Evolutionary conservation across 2,113 vertebrate genomes (phyloP), one percentile per base, ranked within the genome.

Genomic region (Ahaetulla prasina): DNA sequence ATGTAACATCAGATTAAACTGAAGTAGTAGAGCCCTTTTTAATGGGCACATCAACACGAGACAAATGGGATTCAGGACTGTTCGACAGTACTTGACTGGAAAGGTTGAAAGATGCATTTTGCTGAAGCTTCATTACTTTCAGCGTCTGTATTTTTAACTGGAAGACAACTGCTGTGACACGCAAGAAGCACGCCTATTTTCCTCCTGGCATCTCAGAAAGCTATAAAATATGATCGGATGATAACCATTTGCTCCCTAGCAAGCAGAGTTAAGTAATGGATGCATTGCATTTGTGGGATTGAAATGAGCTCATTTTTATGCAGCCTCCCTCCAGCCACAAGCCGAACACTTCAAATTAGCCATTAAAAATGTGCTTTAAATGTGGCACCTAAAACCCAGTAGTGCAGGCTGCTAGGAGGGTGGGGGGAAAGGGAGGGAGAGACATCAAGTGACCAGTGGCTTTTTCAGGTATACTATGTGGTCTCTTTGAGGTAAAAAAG

Each of bases 301-400:
- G 49, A 30, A 95, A 95, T 50, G 55, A 16, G 95, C 91, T 95
- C 88, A 94, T 94, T 94, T 92, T 85, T 90, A 50, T 47, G 53
- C 89, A 91, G 91, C 94, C 88, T 92, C 93, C 88, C 6, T 87
- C 55, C 22, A 54, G 49, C 20, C n/a, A 91, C 80, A 90, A n/a
- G 89, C 12, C 47, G 50, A 50, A 90, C 20, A 90, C 89, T 54
- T 95, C 43, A 90, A 94, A 89, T 95, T 94, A 89, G 52, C 91
- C 85, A 88, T 90, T 63, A 94, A 87, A 63, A 53, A 80, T 92
- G 68, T 85, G 25, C 87, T 89, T 53, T 0, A 12, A 93, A 14
- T 92, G 43, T 87, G 94, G 92, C 12, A 52, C 93, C 23, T 87
- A 87, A 22, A 91, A 91, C 84, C 53, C 16, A 92, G 45, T 18